These are phyloP conservation scores for Folsomia candida DNA, from an alignment of 2,888 invertebrate species.

Conservation along the genomic window DNA sequence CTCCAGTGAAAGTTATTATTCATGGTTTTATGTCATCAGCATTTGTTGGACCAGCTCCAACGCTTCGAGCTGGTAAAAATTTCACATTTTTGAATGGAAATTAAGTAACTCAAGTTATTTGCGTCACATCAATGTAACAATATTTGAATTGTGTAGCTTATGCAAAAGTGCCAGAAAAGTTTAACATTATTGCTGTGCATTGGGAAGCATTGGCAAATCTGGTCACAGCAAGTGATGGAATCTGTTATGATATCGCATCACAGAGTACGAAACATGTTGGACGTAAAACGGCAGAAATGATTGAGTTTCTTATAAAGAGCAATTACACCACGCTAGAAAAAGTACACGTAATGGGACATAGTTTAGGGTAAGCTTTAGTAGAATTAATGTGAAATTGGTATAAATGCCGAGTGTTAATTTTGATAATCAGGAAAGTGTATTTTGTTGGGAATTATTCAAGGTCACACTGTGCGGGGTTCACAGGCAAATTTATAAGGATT, in stretches of 20 bases:
- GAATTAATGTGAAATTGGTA: no score
- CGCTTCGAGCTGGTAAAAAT: conserved; percentile 23
- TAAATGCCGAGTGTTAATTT: no score
- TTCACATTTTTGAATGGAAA: neutral
- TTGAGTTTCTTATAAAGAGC: conserved; percentile 30
- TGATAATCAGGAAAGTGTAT: no score
- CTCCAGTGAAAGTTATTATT: conserved; percentile 36
- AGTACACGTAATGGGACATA: conserved; percentile 38
- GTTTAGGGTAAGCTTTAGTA: no score
- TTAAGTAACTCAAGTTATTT: neutral
- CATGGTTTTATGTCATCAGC: conserved; percentile 40
- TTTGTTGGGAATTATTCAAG: no score
- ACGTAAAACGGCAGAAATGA: conserved; percentile 26
- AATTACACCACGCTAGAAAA: conserved; percentile 22
- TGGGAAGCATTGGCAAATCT: conserved; percentile 39
- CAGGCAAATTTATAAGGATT: conserved; percentile 26
- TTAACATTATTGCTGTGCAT: conserved; percentile 35
- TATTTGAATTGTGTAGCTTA: conserved; percentile 20
- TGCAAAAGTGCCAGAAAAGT: conserved; percentile 15
- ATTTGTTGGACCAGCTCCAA: conserved; percentile 28
- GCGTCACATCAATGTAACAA: neutral
- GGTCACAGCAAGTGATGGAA: conserved; percentile 30
- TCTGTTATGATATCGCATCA: conserved; percentile 38
- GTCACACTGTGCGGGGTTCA: conserved; percentile 34
- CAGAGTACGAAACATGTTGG: conserved; percentile 32